Evolutionary conservation across 2,113 vertebrate genomes (phyloP), one percentile per base, ranked within the genome.

Genomic region (Cacatua alba): DNA sequence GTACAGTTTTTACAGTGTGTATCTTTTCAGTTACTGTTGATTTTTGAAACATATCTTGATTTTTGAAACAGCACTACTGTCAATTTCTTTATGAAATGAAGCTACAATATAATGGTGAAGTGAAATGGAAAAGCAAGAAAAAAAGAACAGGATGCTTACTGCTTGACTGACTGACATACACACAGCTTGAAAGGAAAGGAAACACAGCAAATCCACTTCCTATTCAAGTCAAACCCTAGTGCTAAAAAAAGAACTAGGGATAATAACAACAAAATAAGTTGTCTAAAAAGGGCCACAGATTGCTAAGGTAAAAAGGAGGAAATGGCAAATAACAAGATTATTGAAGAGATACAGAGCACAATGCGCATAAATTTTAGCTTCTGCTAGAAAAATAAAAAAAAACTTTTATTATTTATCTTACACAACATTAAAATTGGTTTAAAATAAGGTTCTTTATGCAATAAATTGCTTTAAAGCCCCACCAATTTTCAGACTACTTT

Each of bases 181-280:
- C 14, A 13, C 2, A 29, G n/a, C 80, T 92, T 94, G 53, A 96
- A 84, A 80, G 91, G 95, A 96, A 96, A 96, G 97, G 95, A 98
- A 98, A 94, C 48, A 77, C 29, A 26, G 18, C 60, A 85, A 90
- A 87, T 95, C 75, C 53, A 84, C 84, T 98, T 98, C 98, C 97
- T 97, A 74, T 81, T 87, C 9, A 18, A n/a, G 85, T 95, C 88
- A 94, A 90, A 55, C 65, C 68, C 43, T 77, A 35, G 25, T 83
- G 64, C 95, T 97, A 96, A 98, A 97, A 95, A 97, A 90, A 97
- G 94, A 83, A 82, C 15, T 65, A 52, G 69, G 55, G 24, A 67
- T 82, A 52, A 48, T 33, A 71, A 59, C 60, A 96, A 37, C 71
- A 53, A 91, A 95, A 14, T 5, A 72, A 65, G 31, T 93, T 88